phyloP scores from a whole-genome alignment of 2,797 vertebrate species.

The Hybognathus amarus region DNA sequence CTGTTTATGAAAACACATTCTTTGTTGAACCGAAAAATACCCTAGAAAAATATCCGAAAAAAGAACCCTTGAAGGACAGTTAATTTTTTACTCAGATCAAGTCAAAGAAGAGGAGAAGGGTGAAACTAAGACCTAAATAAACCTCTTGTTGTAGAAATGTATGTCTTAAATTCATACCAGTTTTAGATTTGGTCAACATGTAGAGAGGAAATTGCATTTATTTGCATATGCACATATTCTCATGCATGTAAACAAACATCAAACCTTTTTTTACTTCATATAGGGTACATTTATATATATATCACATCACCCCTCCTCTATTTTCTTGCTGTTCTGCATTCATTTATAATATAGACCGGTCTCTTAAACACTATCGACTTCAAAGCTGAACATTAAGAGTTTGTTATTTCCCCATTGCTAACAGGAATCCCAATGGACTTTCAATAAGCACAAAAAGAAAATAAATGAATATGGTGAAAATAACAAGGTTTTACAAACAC shows the following conservation, averaged over 20 bases:
- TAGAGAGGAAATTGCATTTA: background rate
- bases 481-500: slow-evolving; percentile 1
- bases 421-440: background rate
- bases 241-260: background rate
- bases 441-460: background rate
- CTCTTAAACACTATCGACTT: background rate
- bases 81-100: background rate
- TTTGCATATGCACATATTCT: slow-evolving; percentile 1
- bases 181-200: background rate
- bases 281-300: background rate
- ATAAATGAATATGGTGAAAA: background rate
- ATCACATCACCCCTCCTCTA: background rate
- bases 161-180: background rate
- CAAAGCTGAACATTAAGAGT: background rate
- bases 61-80: background rate
- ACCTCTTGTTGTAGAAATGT: background rate
- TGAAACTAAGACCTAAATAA: background rate
- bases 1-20: background rate
- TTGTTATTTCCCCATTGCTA: background rate
- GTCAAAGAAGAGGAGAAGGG: background rate
- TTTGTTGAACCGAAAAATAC: slow-evolving; percentile 1
- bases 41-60: too few species aligned
- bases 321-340: background rate
- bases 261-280: background rate
- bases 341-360: background rate